Evolutionary conservation across 2,888 invertebrate genomes (phyloP), one percentile per base, ranked within the genome.

Genomic region (Brenthis ino): DNA sequence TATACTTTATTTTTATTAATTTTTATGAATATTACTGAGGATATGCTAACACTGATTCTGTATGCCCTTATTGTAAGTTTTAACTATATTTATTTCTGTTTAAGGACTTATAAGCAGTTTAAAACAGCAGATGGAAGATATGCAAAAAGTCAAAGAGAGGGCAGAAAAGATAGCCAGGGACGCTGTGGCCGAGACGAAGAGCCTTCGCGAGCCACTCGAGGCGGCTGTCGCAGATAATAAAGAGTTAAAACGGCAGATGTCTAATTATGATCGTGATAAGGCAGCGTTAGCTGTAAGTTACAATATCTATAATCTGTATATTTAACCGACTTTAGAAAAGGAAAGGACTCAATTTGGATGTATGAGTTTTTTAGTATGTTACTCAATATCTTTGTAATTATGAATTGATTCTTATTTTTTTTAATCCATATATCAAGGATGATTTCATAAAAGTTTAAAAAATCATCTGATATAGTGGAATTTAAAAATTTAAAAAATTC

Each of bases 231-330:
- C 94, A 53, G 96, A 97, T 77, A 94, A 96, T 11, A 93, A 94
- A 33, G 96, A 97, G 71, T 91, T 96, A 72, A 95, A 95, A 74
- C 94, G 96, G 69, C 96, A 96, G 80, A 93, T 98, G 81, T 94
- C 95, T n/a, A 96, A 97, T 85, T 97, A 97, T 77, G 96, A 97
- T 71, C 96, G 97, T 74, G 97, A 98, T 84, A 97, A 97, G 80
- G 94, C 95, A 73, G 95, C 96, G 57, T 91, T 97, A 73, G 93
- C 93, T 72, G 95, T 95, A 75, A 90, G 93, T 87, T n/a, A 53
- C 5, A 53, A 4, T 16, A 53, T 28, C 6, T 11, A 0, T 16
- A 51, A 5, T 53, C 28, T 28, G 3, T 28, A 4, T n/a, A n/a
- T 53, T 16, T 43, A 11, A 8, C 37, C 37, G 37, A 43, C 37